Conservation (phyloP, 2,888 invertebrate genomes). For the Adineta ricciae region DNA sequence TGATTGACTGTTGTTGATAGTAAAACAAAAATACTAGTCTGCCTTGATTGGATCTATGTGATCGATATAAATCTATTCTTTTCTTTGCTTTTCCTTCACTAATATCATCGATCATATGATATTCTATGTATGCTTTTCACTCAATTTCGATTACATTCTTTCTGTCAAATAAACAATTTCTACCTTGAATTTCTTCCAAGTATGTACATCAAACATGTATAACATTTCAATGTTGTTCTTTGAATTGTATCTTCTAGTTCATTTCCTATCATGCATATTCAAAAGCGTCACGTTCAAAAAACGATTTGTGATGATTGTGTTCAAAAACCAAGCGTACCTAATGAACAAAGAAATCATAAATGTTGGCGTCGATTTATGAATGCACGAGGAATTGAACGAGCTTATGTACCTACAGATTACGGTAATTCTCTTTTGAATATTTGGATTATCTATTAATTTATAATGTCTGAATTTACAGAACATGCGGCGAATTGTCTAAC, state of each 20-base stretch:
- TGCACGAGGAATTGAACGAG: not conserved
- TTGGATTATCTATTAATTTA: not conserved
- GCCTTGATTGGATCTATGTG: not conserved
- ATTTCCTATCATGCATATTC: not conserved
- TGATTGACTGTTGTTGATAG: not conserved
- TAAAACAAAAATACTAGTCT: too few relatives aligned
- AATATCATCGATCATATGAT: too few relatives aligned
- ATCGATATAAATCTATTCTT: too few relatives aligned
- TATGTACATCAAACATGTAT: too few relatives aligned
- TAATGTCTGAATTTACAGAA: conserved; percentile 56
- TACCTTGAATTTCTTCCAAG: too few relatives aligned
- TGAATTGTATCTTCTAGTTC: not conserved
- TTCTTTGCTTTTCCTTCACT: too few relatives aligned
- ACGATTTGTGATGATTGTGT: not conserved
- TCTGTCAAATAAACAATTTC: too few relatives aligned
- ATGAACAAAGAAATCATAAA: not conserved
- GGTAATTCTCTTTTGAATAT: not conserved
- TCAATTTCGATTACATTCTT: too few relatives aligned
- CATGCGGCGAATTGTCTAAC: conserved; percentile 82
- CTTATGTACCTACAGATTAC: not conserved
- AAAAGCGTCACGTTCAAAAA: not conserved
- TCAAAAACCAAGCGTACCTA: not conserved
- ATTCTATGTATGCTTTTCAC: too few relatives aligned
- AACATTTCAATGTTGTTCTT: too few relatives aligned
- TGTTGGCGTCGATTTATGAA: conserved; percentile 20